These are phyloP conservation scores for Gambelia wislizenii DNA, from an alignment of 2,797 vertebrate species.

Conservation along the genomic window DNA sequence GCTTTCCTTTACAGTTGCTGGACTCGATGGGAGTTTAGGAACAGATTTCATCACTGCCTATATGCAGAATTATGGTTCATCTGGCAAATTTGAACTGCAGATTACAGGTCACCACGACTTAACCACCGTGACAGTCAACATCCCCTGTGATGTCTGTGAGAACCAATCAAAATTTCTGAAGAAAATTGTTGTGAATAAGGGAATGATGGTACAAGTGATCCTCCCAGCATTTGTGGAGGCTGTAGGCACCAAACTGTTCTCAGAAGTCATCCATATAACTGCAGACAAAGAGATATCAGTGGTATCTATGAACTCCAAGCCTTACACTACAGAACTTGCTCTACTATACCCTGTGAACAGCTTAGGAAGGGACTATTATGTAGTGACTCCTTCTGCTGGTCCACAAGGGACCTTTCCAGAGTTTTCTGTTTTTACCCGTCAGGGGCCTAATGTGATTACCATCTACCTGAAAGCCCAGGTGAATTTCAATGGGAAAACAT, in stretches of 20 bases:
- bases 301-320: conserved; percentile 75
- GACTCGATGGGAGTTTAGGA: conserved; percentile 51
- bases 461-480: conserved; percentile 58
- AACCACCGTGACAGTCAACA: conserved; percentile 67
- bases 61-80: conserved; percentile 77
- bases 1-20: neutral
- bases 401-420: conserved; percentile 61
- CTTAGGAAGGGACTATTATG: conserved; percentile 81
- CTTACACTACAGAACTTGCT: conserved; percentile 73
- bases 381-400: conserved; percentile 71
- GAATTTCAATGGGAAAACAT: conserved; percentile 49
- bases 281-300: conserved; percentile 77
- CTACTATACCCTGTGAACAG: conserved; percentile 73
- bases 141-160: conserved; percentile 43
- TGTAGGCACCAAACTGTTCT: conserved; percentile 40
- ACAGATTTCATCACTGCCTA: conserved; percentile 80
- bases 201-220: conserved; percentile 56
- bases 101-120: conserved; percentile 68
- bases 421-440: conserved; percentile 80
- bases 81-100: conserved; percentile 61
- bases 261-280: conserved; percentile 68
- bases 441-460: conserved; percentile 68
- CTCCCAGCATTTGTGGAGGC: conserved; percentile 75
- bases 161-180: conserved; percentile 49
- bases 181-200: conserved; percentile 56